Evolutionary conservation across 2,888 invertebrate species (phyloP), one percentile per base, ranked within the genome.

Genomic region (Platycheirus albimanus): DNA sequence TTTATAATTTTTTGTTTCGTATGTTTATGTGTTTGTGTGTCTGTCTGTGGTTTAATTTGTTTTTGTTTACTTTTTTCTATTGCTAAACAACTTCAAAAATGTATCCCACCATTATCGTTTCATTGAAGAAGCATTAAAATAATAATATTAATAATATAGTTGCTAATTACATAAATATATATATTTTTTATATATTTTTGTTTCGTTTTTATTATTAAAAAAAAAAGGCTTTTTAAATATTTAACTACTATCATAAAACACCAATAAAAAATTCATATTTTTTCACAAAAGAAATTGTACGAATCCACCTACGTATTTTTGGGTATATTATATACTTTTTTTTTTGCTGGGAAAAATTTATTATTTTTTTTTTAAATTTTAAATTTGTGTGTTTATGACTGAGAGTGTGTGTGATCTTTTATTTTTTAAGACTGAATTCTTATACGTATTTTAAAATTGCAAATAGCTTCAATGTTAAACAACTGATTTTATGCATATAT

Each of bases 371-470:
- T 72, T 52, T n/a, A 56, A 7, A 24, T 24, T 51, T 66, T 43
- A 19, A 45, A 10, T 45, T 45, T 45, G 15, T 61, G 61, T 51
- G 19, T 61, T 51, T 41, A 36, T 64, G 67, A 78, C 67, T 66
- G 28, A 66, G 33, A 56, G 41, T n/a, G n/a, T n/a, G n/a, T n/a
- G n/a, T n/a, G n/a, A n/a, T n/a, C n/a, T n/a, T n/a, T n/a, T n/a
- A n/a, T 64, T 77, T 81, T 66, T 38, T 49, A 69, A 71, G 58
- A 75, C 43, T 20, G n/a, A 69, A 58, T 56, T 78, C 67, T 74
- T 74, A 83, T 83, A 83, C 78, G 83, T 83, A 83, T 83, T 70
- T 72, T 64, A 41, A 83, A 71, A 67, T 56, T 83, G 83, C 78
- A 78, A 78, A 67, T 83, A 78, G 72, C 78, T 78, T 74, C 72